Percentiles rank a stretch among this genome's conserved stretches.
Evolutionary conservation across 2,797 vertebrate species (phyloP).

Genomic region (Eleutherodactylus coqui): DNA sequence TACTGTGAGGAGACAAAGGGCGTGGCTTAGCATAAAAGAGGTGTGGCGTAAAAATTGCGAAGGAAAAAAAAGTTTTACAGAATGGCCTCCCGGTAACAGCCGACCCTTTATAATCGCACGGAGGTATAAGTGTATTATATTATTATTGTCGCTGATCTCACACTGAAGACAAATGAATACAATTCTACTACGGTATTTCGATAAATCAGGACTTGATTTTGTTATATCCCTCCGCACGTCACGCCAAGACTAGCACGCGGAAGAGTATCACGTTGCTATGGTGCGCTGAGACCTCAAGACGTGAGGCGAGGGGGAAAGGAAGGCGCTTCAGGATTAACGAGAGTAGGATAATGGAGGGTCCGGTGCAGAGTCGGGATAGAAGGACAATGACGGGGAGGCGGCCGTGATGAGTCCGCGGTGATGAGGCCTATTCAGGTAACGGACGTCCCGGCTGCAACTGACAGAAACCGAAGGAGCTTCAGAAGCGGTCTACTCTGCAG

Average conservation of each 20-base stretch:
- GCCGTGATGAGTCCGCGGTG: not conserved
- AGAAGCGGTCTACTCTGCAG: not conserved
- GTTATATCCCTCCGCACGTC: slow-evolving; percentile 44
- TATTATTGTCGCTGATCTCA: no score
- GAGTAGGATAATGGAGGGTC: slow-evolving; percentile 78
- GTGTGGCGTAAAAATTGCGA: no score
- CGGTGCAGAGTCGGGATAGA: slow-evolving; percentile 79
- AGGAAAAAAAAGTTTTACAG: no score
- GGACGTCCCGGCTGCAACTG: not conserved
- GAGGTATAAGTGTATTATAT: no score
- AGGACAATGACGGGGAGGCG: slow-evolving; percentile 76
- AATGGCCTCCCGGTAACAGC: no score
- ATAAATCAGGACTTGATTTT: not conserved
- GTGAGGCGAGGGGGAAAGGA: not conserved
- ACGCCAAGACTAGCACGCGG: not conserved
- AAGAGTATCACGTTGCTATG: slow-evolving; percentile 7
- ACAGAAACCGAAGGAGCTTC: not conserved
- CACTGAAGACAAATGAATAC: no score
- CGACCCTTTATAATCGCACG: no score
- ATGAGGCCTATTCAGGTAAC: slow-evolving; percentile 67
- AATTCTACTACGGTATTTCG: no score
- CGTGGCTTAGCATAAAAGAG: no score
- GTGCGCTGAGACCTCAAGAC: not conserved
- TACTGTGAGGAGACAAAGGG: no score
- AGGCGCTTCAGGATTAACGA: slow-evolving; percentile 49